Percentiles rank a stretch among this genome's conserved stretches.
Conservation (phyloP, 2,797 vertebrate species). For the Pantherophis alleghaniensis region DNA sequence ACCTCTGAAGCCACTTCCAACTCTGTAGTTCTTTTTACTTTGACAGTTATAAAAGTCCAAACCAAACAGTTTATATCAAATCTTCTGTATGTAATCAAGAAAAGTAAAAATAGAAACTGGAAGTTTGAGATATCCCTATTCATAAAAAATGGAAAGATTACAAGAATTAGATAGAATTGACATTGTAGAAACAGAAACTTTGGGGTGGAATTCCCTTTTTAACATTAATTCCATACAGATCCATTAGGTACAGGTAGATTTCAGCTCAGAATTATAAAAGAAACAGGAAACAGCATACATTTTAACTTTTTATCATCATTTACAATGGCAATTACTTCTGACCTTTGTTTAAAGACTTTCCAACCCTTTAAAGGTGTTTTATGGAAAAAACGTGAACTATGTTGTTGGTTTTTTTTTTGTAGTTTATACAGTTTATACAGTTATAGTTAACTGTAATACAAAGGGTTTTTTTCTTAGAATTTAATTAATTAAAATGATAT, state of each 20-base stretch:
- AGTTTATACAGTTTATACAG: not conserved
- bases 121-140: not conserved
- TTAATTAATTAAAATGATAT: conserved; percentile 7
- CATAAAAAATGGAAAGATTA: conserved; percentile 8
- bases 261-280: conserved; percentile 53
- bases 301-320: conserved; percentile 53
- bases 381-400: conserved; percentile 32
- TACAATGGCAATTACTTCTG: conserved; percentile 49
- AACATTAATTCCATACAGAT: conserved; percentile 11
- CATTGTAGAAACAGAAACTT: not conserved
- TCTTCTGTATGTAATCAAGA: not conserved
- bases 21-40: not conserved
- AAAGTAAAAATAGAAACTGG: not conserved
- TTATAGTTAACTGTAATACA: not conserved
- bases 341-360: conserved; percentile 19
- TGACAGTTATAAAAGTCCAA: not conserved
- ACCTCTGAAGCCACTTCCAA: not conserved
- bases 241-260: conserved; percentile 42
- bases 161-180: not conserved
- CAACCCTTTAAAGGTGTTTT: conserved; percentile 32
- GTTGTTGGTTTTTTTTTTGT: not conserved
- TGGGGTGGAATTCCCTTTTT: not conserved
- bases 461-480: conserved; percentile 26
- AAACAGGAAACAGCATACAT: conserved; percentile 38
- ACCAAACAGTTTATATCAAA: not conserved